A percentile compares a stretch with the other conserved stretches of the same genome.
phyloP scores from a whole-genome alignment of 1,140 invertebrate species.

The Eupristina koningsbergeri region DNA sequence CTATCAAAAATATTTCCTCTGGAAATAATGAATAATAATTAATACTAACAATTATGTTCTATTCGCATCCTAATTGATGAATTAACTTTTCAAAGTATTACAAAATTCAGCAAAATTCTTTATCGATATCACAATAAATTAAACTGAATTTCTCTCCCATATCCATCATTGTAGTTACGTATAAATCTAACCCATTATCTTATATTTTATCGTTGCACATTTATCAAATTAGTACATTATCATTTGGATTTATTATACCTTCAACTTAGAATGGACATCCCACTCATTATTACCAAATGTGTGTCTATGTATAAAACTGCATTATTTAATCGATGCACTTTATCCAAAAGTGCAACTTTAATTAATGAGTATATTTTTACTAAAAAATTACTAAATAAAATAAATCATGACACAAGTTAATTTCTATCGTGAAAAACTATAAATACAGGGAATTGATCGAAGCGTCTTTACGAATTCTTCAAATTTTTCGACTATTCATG shows the following conservation, averaged over 20 bases:
- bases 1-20: not conserved
- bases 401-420: not conserved
- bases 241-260: not conserved
- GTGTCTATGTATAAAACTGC: not conserved
- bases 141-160: not conserved
- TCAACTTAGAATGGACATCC: too few relatives aligned
- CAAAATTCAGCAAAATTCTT: not conserved
- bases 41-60: not conserved
- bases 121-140: not conserved
- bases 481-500: too few relatives aligned
- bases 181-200: not conserved
- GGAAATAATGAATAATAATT: not conserved
- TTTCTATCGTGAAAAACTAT: not conserved
- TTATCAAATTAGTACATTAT: not conserved
- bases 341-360: not conserved
- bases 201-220: not conserved
- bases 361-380: not conserved
- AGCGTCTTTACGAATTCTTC: too few relatives aligned
- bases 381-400: not conserved
- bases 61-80: not conserved
- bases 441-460: not conserved
- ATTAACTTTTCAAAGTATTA: not conserved
- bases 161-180: not conserved
- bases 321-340: not conserved
- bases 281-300: not conserved